Evolutionary conservation across 2,797 vertebrate species (phyloP), one percentile per base, ranked within the genome.

Genomic region (Myotis vivesi): DNA sequence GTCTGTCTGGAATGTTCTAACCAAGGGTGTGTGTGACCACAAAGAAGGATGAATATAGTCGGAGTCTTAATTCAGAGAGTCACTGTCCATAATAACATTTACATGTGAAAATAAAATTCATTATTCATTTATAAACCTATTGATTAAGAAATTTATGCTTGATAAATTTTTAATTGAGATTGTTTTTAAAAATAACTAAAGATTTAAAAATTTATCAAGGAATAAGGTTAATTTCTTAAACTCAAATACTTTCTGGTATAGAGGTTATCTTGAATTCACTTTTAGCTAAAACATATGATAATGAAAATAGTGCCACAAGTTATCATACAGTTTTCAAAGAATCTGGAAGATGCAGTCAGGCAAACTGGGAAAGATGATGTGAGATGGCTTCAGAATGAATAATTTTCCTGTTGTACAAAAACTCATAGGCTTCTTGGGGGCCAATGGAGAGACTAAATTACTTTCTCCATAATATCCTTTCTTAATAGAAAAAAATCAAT

Each of bases 361-460:
- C 12, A 79, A 69, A 85, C 53, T 33, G 30, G n/a, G 30, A 53
- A 86, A 75, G n/a, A n/a, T 62, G 28, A 82, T 81, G 28, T 73
- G 17, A 89, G 16, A 66, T n/a, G 80, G 9, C 59, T n/a, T 85
- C 33, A 71, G 38, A 86, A 79, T 66, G n/a, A 89, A 85, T 77
- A 64, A 89, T 87, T 94, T 79, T 95, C 20, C 30, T 66, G 3
- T 85, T 90, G 7, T 30, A 57, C 16, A 79, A 51, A 91, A 16
- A 66, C 10, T 25, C 30, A 41, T 33, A 57, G 28, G 20, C 2
- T 28, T 92, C 33, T 41, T 89, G 1, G 33, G 20, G 23, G 3
- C 30, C 46, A 87, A 93, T 38, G n/a, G 20, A 76, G n/a, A 66
- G 16, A 81, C 22, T 83, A 57, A 92, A 93, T 85, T 90, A 85